Conservation (phyloP, 1,140 invertebrate species). For the Mizuhopecten yessoensis region DNA sequence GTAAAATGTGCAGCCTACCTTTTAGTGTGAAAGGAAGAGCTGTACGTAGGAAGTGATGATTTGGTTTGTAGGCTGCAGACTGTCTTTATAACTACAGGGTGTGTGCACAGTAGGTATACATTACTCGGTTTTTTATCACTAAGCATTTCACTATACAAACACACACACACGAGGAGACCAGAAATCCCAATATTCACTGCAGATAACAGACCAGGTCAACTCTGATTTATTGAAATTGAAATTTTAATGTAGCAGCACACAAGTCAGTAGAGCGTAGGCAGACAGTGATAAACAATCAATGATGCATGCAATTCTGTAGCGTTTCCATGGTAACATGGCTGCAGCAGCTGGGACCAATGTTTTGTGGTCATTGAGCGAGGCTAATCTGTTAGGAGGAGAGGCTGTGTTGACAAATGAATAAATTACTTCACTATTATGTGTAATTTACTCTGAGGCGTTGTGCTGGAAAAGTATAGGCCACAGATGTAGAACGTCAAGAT, state of each 20-base stretch:
- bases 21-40: background rate
- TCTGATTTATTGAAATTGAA: constrained; percentile 36
- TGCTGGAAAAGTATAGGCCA: constrained; percentile 6
- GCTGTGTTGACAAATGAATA: constrained; percentile 34
- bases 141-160: background rate
- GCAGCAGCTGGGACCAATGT: constrained; percentile 29
- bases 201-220: background rate
- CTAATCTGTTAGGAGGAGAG: constrained; percentile 12
- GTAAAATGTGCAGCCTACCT: background rate
- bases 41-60: background rate
- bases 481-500: background rate
- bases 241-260: background rate
- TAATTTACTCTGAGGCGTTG: background rate
- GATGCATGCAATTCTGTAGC: background rate
- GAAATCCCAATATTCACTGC: constrained; percentile 11
- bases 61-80: background rate
- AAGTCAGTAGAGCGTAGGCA: constrained; percentile 14
- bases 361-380: constrained; percentile 31
- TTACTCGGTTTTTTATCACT: background rate
- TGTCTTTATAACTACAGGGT: background rate
- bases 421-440: constrained; percentile 24
- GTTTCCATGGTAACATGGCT: constrained; percentile 24
- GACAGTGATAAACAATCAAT: constrained; percentile 6
- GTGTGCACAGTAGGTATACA: background rate
- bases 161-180: background rate